Conservation (phyloP, 2,888 invertebrate species). For the Himalopsyche tibetana region DNA sequence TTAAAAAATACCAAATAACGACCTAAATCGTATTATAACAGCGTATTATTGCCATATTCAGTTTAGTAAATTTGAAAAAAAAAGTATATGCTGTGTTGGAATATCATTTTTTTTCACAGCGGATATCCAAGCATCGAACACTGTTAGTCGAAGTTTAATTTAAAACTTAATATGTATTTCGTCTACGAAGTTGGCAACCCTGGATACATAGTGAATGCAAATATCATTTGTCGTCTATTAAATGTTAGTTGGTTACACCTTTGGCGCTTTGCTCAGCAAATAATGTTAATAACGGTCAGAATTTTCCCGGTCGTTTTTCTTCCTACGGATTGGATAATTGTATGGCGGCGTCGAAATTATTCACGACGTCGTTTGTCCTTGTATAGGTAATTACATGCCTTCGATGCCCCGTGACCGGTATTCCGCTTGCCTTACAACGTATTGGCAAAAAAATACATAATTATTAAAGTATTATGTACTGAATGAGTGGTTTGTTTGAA, state of each 20-base stretch:
- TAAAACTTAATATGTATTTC: too few relatives aligned
- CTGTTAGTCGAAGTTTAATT: too few relatives aligned
- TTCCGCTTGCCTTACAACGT: not conserved
- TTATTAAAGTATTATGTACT: not conserved
- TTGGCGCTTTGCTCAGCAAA: not conserved
- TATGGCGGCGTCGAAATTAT: constrained; percentile 7
- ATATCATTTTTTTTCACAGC: too few relatives aligned
- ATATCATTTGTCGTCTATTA: constrained; percentile 8
- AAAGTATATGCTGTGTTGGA: too few relatives aligned
- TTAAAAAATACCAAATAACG: too few relatives aligned
- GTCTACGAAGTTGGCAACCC: not conserved
- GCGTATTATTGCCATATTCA: too few relatives aligned
- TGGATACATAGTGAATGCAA: not conserved
- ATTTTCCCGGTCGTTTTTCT: constrained; percentile 11
- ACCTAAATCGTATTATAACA: too few relatives aligned
- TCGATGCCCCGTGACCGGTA: not conserved
- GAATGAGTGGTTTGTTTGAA: not conserved
- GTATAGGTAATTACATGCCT: not conserved
- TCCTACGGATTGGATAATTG: constrained; percentile 8
- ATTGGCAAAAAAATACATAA: not conserved
- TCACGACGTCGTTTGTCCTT: constrained; percentile 13
- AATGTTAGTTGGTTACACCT: not conserved
- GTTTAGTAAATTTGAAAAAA: too few relatives aligned
- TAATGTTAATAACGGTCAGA: not conserved
- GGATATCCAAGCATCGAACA: too few relatives aligned